Percentiles rank a stretch among this genome's conserved stretches.
These are phyloP conservation scores for Caprella mutica DNA, from an alignment of 2,888 invertebrate species.

Conservation along the genomic window DNA sequence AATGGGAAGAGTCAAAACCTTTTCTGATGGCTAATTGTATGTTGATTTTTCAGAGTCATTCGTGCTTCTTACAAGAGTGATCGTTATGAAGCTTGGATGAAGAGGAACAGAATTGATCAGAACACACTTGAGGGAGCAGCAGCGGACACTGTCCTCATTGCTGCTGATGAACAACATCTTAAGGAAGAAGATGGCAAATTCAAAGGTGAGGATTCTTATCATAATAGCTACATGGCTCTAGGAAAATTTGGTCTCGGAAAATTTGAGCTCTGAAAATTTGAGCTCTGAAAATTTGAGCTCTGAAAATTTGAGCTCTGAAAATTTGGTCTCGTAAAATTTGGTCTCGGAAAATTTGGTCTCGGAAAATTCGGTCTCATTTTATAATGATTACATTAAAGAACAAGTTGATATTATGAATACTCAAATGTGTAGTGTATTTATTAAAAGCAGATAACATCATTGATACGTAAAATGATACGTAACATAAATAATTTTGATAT, in stretches of 20 bases:
- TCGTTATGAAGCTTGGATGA: constrained; percentile 5
- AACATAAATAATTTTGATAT: too few species aligned
- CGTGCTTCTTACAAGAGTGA: constrained; percentile 7
- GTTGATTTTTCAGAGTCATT: constrained; percentile 1
- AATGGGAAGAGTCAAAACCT: background rate
- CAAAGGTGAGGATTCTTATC: constrained; percentile 7
- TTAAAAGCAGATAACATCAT: too few species aligned
- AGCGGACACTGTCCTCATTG: constrained; percentile 4
- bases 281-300: background rate
- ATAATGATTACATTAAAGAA: too few species aligned
- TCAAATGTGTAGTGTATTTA: too few species aligned
- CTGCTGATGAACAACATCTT: constrained; percentile 7
- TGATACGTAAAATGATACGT: too few species aligned
- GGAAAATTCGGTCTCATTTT: too few species aligned
- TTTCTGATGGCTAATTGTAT: background rate
- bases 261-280: background rate
- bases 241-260: background rate
- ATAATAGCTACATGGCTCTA: background rate
- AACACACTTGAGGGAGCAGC: constrained; percentile 10
- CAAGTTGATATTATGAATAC: too few species aligned
- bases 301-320: background rate
- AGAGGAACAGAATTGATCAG: constrained; percentile 13
- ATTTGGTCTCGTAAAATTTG: too few species aligned
- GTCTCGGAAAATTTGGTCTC: too few species aligned
- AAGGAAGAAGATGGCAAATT: background rate